Conservation (phyloP, 2,888 invertebrate genomes). For the Andrena dorsata region DNA sequence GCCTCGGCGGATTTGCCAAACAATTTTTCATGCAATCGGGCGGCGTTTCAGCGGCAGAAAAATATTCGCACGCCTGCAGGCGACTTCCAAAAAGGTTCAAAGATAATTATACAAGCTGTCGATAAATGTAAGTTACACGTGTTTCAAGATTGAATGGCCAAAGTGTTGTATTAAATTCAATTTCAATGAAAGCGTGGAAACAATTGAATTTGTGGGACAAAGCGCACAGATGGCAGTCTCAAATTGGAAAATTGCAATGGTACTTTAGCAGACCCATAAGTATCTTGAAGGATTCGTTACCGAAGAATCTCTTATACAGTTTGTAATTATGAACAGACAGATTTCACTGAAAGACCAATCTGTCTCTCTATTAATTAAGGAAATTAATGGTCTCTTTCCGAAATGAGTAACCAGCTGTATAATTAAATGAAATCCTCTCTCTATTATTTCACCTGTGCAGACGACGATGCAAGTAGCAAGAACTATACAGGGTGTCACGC, state of each 20-base stretch:
- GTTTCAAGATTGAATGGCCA: neutral
- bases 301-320: neutral
- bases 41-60: neutral
- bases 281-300: neutral
- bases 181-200: neutral
- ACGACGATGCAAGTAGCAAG: neutral
- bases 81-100: neutral
- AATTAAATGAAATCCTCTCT: neutral
- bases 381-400: neutral
- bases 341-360: conserved; percentile 3
- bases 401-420: neutral
- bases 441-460: too few relatives aligned
- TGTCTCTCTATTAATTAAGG: conserved; percentile 15
- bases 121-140: neutral
- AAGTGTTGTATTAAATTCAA: neutral
- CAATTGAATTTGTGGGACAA: neutral
- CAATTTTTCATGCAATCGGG: neutral
- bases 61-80: neutral
- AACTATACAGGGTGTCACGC: too few relatives aligned
- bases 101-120: neutral
- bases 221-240: neutral
- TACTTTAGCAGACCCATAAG: neutral
- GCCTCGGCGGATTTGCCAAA: neutral
- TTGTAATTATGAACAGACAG: neutral
- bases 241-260: neutral